Percentiles rank a stretch among this genome's conserved stretches.
Conservation (phyloP, 2,888 invertebrate genomes). For the Tethea ocularis region DNA sequence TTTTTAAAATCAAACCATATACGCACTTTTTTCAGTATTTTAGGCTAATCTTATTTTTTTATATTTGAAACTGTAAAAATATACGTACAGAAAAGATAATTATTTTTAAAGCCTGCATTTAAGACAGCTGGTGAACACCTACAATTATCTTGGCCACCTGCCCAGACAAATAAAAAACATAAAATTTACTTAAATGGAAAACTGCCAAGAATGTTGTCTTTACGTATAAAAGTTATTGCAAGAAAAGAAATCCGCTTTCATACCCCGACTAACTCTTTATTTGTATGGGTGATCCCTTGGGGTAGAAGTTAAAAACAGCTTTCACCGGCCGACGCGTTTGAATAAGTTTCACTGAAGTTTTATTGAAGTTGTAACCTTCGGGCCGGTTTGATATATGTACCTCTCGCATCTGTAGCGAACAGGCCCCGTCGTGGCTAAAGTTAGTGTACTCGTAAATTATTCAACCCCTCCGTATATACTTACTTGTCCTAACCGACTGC, state of each 20-base stretch:
- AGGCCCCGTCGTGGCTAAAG: constrained; percentile 64
- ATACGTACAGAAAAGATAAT: not conserved
- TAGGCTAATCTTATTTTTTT: too few species aligned
- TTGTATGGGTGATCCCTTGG: constrained; percentile 73
- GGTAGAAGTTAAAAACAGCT: constrained; percentile 79
- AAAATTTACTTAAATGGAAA: constrained; percentile 49
- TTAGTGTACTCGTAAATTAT: constrained; percentile 80
- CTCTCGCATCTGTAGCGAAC: constrained; percentile 60
- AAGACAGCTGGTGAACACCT: constrained; percentile 17
- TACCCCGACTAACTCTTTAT: constrained; percentile 74
- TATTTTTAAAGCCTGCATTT: constrained; percentile 9
- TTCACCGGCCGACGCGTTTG: constrained; percentile 67
- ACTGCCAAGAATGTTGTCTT: constrained; percentile 45
- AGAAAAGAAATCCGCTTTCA: constrained; percentile 63
- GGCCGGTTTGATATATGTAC: constrained; percentile 74
- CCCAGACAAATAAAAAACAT: constrained; percentile 41
- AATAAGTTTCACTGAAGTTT: constrained; percentile 64
- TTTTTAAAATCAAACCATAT: too few species aligned
- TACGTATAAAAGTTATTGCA: constrained; percentile 49
- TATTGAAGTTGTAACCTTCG: constrained; percentile 72
- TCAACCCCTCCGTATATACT: constrained; percentile 70
- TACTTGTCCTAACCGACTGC: constrained; percentile 62
- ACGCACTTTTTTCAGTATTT: too few species aligned
- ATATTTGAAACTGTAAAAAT: not conserved
- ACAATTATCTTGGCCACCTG: constrained; percentile 44